Conservation (phyloP, 2,888 invertebrate genomes). For the Spodoptera littoralis region DNA sequence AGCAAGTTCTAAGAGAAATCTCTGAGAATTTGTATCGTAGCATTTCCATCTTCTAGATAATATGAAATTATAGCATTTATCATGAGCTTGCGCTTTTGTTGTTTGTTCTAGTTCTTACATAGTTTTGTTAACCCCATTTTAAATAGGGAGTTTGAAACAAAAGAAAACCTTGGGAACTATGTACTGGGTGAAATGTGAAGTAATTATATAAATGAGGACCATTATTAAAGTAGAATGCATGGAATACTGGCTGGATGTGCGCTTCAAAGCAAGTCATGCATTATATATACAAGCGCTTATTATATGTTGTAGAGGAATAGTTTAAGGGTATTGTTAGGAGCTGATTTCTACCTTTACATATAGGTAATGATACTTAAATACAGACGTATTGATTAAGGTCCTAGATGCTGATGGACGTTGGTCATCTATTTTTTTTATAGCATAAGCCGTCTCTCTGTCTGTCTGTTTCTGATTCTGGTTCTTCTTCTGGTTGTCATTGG, state of each 20-base stretch:
- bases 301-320: too few relatives aligned
- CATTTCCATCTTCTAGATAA: slow-evolving; percentile 12
- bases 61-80: slow-evolving; percentile 23
- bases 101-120: slow-evolving; percentile 16
- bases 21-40: neutral
- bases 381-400: too few relatives aligned
- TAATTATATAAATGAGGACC: too few relatives aligned
- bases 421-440: too few relatives aligned
- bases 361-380: too few relatives aligned
- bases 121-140: slow-evolving; percentile 17
- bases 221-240: slow-evolving; percentile 43
- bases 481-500: too few relatives aligned
- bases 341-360: too few relatives aligned
- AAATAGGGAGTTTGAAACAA: slow-evolving; percentile 37
- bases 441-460: too few relatives aligned
- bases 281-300: too few relatives aligned
- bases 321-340: too few relatives aligned
- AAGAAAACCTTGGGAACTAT: slow-evolving; percentile 46
- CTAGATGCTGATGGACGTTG: too few relatives aligned
- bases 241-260: slow-evolving; percentile 16
- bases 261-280: neutral
- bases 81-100: slow-evolving; percentile 10
- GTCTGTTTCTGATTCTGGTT: too few relatives aligned
- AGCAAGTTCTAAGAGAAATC: neutral
- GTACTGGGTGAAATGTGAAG: slow-evolving; percentile 27